Evolutionary conservation across 2,888 invertebrate genomes (phyloP).

Genomic region (Plutella xylostella): DNA sequence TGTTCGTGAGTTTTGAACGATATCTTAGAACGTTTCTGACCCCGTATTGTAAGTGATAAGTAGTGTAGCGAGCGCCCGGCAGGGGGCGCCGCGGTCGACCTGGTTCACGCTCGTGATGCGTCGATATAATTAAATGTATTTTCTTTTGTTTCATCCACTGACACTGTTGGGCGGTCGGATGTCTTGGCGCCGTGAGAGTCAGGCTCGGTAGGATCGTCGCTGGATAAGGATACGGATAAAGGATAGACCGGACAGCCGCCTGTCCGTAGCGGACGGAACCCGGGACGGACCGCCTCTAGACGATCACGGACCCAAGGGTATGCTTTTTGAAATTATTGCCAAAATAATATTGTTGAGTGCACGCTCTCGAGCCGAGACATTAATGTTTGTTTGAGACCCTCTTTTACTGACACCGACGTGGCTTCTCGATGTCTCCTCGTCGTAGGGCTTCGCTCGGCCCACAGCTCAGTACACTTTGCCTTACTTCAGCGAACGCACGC

Average conservation of each 20-base stretch:
- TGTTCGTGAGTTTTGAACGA: too few species aligned
- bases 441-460: too few species aligned
- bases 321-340: conserved; percentile 56
- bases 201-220: conserved; percentile 18
- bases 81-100: too few species aligned
- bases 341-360: conserved; percentile 61
- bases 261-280: conserved; percentile 13
- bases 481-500: too few species aligned
- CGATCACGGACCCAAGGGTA: conserved; percentile 59
- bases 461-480: too few species aligned
- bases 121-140: conserved; percentile 49
- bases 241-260: too few species aligned
- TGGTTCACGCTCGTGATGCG: too few species aligned
- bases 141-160: conserved; percentile 70
- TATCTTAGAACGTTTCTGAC: too few species aligned
- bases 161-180: conserved; percentile 48
- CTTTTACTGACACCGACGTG: conserved; percentile 51
- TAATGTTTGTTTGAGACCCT: conserved; percentile 33
- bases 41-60: too few species aligned
- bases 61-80: too few species aligned
- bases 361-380: conserved; percentile 35
- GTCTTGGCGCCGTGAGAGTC: conserved; percentile 51
- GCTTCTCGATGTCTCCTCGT: conserved; percentile 40
- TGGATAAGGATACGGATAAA: conserved; percentile 18
- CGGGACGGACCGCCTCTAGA: conserved; percentile 11